phyloP scores from a whole-genome alignment of 53 echinoderm and acorn worm species.

The Stichopus horrens region DNA sequence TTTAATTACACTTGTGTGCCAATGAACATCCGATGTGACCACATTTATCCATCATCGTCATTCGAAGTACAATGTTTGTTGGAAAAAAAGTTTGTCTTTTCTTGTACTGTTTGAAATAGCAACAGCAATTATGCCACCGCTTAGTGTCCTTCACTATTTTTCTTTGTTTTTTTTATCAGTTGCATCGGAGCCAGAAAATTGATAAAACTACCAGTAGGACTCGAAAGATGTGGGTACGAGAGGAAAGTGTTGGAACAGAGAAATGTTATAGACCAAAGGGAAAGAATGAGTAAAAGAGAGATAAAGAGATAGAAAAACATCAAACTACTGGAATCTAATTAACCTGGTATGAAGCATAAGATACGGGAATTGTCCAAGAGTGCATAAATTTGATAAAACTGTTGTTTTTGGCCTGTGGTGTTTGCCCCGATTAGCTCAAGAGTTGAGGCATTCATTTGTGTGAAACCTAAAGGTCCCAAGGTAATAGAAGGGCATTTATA shows the following conservation, averaged over 20 bases:
- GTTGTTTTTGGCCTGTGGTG: constrained; percentile 41
- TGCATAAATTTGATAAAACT: constrained; percentile 44
- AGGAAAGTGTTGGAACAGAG: neutral
- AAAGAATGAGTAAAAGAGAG: neutral
- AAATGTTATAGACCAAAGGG: neutral
- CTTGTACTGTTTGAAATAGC: no score
- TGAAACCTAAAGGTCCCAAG: neutral
- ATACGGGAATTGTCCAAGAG: neutral
- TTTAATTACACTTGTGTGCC: no score
- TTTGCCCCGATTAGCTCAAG: constrained; percentile 27
- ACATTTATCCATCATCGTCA: no score
- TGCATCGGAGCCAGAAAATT: constrained; percentile 8
- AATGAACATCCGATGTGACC: no score
- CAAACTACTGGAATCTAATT: constrained; percentile 10
- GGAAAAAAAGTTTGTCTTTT: no score
- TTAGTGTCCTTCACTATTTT: no score
- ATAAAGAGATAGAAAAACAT: neutral
- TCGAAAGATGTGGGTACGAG: neutral
- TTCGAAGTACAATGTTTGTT: no score
- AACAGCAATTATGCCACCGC: no score
- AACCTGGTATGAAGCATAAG: constrained; percentile 6
- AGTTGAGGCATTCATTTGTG: neutral
- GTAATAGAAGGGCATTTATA: constrained; percentile 8
- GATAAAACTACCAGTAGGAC: constrained; percentile 19
- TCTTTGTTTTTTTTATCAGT: neutral